These are phyloP conservation scores for Ridgeia piscesae DNA, from an alignment of 1,140 invertebrate genomes.

Conservation along the genomic window DNA sequence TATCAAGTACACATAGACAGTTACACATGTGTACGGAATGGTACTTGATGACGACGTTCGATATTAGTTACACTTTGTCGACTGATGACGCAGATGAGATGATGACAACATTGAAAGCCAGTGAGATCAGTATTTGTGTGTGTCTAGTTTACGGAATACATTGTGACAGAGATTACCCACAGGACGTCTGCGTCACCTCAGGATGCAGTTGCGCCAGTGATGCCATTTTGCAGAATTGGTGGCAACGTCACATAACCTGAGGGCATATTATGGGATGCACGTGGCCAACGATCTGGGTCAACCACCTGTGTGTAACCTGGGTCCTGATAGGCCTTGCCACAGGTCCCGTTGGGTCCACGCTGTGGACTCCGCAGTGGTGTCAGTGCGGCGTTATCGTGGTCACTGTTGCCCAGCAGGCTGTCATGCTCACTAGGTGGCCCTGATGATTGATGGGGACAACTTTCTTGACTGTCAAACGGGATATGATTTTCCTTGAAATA, in stretches of 20 bases:
- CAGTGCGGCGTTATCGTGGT: neutral
- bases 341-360: neutral
- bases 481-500: neutral
- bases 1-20: neutral
- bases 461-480: neutral
- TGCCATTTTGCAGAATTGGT: neutral
- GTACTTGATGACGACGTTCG: neutral
- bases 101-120: neutral
- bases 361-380: neutral
- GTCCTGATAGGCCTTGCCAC: neutral
- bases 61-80: neutral
- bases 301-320: neutral
- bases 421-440: neutral
- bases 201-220: neutral
- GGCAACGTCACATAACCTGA: neutral
- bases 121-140: neutral
- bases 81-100: neutral
- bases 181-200: neutral
- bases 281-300: neutral
- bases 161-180: neutral
- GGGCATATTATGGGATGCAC: neutral
- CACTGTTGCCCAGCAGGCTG: neutral
- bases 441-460: neutral
- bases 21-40: neutral
- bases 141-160: neutral